phyloP scores from a whole-genome alignment of 2,113 vertebrate species.

The Phasianus colchicus region DNA sequence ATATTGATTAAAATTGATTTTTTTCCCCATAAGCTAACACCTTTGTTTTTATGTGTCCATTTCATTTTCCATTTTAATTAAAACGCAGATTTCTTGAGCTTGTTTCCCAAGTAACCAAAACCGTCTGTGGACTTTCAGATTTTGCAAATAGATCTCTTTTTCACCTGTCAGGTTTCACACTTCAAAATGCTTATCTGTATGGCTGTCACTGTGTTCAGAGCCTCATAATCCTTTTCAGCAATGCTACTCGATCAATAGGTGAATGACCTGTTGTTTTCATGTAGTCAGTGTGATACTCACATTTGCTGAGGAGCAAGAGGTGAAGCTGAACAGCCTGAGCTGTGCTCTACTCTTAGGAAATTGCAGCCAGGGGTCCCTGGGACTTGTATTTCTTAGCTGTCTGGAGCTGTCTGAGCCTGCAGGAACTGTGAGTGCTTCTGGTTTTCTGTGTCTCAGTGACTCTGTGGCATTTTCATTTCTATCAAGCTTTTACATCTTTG shows the following conservation, averaged over 20 bases:
- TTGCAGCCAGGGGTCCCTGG: neutral
- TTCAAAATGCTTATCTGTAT: neutral
- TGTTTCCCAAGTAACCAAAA: neutral
- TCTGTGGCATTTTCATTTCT: neutral
- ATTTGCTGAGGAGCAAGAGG: rapidly evolving
- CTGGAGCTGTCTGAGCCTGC: neutral
- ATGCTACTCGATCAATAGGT: rapidly evolving
- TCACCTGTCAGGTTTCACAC: neutral
- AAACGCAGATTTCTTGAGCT: rapidly evolving
- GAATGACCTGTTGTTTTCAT: neutral
- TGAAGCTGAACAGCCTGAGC: neutral
- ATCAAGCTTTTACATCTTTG: neutral
- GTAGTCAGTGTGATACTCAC: rapidly evolving
- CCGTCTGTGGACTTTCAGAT: neutral
- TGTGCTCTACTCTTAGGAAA: neutral
- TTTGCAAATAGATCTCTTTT: neutral
- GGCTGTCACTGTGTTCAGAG: neutral
- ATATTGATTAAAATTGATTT: neutral
- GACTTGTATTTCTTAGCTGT: neutral
- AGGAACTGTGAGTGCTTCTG: neutral
- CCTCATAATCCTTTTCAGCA: neutral
- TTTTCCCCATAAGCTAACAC: neutral
- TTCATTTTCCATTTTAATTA: neutral
- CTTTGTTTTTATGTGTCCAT: neutral
- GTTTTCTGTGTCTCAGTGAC: neutral